A percentile compares a stretch with the other conserved stretches of the same genome.
These are phyloP conservation scores for Pomatorhinus ruficollis DNA, from an alignment of 2,113 vertebrate genomes.

Conservation along the genomic window DNA sequence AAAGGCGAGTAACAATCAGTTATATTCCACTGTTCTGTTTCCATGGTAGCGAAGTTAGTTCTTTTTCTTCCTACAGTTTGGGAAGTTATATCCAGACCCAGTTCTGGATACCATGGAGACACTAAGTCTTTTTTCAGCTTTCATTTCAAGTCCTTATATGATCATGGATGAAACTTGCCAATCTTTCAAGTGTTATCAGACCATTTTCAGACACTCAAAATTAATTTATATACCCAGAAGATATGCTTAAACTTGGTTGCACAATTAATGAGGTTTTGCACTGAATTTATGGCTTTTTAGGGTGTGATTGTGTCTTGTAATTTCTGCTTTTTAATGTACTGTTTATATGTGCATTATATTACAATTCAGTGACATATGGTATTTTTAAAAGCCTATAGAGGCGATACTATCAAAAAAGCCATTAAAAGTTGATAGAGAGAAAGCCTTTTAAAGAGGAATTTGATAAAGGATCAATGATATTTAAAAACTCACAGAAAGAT, in stretches of 20 bases:
- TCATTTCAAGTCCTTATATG: neutral
- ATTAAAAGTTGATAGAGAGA: neutral
- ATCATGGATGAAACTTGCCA: neutral
- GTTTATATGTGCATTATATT: neutral
- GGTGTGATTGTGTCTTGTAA: neutral
- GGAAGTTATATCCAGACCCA: conserved; percentile 25
- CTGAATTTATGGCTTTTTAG: neutral
- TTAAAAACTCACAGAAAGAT: neutral
- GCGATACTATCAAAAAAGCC: neutral
- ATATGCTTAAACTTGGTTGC: neutral
- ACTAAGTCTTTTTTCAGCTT: neutral
- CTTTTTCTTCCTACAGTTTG: neutral
- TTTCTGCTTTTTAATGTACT: neutral
- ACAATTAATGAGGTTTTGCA: neutral
- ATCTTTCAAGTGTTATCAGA: neutral
- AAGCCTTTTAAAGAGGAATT: neutral
- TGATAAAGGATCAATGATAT: neutral
- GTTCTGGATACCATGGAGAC: conserved; percentile 42
- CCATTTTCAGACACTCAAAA: neutral
- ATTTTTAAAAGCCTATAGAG: neutral
- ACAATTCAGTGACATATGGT: neutral
- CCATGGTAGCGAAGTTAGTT: conserved; percentile 19
- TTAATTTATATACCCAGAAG: neutral
- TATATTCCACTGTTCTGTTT: conserved; percentile 18
- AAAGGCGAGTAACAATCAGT: neutral